A percentile compares a stretch with the other conserved stretches of the same genome.
Evolutionary conservation across 2,797 vertebrate species (phyloP).

Genomic region (Tadarida brasiliensis): DNA sequence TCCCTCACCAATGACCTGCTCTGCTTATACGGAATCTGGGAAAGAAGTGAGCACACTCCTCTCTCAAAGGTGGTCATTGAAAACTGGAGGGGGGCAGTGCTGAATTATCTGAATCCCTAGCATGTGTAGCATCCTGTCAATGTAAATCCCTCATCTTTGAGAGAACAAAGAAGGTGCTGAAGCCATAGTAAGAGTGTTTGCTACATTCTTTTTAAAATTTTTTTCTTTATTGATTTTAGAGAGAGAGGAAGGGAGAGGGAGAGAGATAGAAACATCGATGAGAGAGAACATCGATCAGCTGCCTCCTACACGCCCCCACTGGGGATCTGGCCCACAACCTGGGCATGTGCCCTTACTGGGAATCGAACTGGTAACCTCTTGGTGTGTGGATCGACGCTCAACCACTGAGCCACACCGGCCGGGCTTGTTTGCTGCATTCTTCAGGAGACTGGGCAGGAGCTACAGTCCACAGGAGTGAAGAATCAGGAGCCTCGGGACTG

Average conservation of each 20-base stretch:
- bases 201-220: neutral
- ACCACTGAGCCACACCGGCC: no score
- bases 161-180: neutral
- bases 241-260: no score
- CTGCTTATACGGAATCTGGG: neutral
- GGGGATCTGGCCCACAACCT: no score
- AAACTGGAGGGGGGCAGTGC: neutral
- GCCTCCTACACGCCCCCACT: no score
- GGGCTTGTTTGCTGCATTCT: neutral
- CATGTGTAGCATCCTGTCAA: neutral
- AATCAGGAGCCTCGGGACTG: neutral
- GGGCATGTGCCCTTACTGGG: no score
- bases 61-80: neutral
- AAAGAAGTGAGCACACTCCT: neutral
- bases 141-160: neutral
- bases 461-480: neutral
- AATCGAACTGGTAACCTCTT: no score
- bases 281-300: no score
- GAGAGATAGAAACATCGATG: no score
- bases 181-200: neutral
- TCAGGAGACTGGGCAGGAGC: neutral
- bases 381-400: no score
- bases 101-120: neutral
- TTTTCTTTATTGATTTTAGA: no score
- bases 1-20: neutral